These are phyloP conservation scores for Mastomys coucha DNA, from an alignment of 2,113 vertebrate genomes.

Conservation along the genomic window DNA sequence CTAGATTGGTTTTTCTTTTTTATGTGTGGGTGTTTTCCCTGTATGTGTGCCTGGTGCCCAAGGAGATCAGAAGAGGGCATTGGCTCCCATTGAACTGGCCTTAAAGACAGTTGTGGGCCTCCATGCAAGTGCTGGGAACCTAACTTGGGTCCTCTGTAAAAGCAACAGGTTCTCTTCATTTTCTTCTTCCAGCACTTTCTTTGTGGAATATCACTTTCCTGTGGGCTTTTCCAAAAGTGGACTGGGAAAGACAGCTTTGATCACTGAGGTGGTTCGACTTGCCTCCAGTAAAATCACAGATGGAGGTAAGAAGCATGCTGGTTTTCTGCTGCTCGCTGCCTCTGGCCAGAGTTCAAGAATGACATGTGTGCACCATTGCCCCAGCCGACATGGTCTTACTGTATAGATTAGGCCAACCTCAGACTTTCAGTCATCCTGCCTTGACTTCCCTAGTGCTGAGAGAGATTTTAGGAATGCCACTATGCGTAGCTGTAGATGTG, in stretches of 20 bases:
- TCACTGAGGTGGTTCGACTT: conserved; percentile 88
- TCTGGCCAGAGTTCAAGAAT: background rate
- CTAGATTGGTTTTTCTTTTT: conserved; percentile 25
- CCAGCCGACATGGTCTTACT: background rate
- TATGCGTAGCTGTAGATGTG: background rate
- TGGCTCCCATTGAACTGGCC: background rate
- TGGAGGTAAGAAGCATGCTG: conserved; percentile 86
- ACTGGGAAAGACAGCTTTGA: conserved; percentile 78
- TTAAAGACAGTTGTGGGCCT: background rate
- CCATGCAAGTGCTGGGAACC: background rate
- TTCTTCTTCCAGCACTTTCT: conserved; percentile 90
- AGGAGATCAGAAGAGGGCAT: background rate
- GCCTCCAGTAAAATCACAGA: conserved; percentile 91
- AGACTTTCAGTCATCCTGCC: background rate
- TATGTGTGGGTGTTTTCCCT: background rate
- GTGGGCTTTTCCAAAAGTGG: conserved; percentile 84
- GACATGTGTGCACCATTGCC: background rate
- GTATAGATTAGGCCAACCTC: background rate
- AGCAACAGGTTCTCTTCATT: background rate
- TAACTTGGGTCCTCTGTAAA: too few species aligned
- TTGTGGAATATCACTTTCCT: conserved; percentile 94
- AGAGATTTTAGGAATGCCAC: background rate
- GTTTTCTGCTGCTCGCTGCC: background rate
- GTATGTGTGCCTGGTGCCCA: background rate
- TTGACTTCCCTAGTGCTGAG: background rate